A percentile compares a stretch with the other conserved stretches of the same genome.
phyloP scores from a whole-genome alignment of 1,140 invertebrate genomes.

The Papilio helenus region DNA sequence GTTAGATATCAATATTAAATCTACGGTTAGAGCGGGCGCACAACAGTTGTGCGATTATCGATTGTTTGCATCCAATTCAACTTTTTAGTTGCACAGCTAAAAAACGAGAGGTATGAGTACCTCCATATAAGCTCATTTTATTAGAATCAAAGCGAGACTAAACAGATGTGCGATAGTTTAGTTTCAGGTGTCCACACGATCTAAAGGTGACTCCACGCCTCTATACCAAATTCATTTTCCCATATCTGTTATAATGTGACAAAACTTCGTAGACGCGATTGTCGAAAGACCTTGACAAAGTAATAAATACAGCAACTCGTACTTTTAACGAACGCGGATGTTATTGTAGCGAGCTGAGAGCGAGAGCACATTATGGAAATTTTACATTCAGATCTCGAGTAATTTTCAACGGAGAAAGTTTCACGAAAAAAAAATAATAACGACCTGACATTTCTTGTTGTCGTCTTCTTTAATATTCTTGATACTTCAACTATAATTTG shows the following conservation, averaged over 20 bases:
- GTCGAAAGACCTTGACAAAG: neutral
- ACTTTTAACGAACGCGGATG: slow-evolving; percentile 21
- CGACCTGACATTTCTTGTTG: slow-evolving; percentile 6
- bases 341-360: neutral
- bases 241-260: neutral
- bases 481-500: slow-evolving; percentile 10
- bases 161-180: no score
- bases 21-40: no score
- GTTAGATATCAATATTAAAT: no score
- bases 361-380: slow-evolving; percentile 17
- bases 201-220: no score
- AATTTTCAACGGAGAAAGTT: neutral
- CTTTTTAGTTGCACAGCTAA: no score
- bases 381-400: slow-evolving; percentile 21
- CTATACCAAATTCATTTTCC: no score
- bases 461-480: neutral
- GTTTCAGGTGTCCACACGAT: no score
- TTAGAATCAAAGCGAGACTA: no score
- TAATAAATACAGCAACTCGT: slow-evolving; percentile 11
- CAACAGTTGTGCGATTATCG: no score
- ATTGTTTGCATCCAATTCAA: no score
- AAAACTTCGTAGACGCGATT: neutral
- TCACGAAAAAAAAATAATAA: neutral
- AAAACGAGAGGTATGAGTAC: no score
- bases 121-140: no score